Base-by-base conservation (phyloP, 2,797 vertebrate species). In the Phaenicophaeus curvirostris region DNA sequence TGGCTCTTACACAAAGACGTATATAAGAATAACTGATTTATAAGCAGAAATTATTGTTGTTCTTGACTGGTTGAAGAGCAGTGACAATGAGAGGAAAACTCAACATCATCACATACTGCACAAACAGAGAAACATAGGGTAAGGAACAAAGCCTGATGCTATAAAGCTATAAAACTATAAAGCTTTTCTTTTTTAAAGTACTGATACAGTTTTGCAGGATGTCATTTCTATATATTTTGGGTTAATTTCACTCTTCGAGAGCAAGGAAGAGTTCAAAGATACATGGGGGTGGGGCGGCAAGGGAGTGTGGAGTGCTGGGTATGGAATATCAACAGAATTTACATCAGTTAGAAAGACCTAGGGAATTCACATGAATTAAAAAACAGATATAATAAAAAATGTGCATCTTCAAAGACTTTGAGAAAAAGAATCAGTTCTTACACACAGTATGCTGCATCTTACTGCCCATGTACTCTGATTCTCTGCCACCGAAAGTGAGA, bases 231-330 rank as follows among this genome's bases (percentile, higher is more conserved):
- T 85, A 51, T 6, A 61, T 33, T 83, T 65, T 39, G 9, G 14
- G 4, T 51, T 68, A 75, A 75, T 72, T 39, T 5, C 6, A 1
- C 20, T 58, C 19, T 50, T 90, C 2, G 2, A 15, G 59, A 89
- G 42, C 37, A 63, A 44, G 9, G 15, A 83, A 28, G 18, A 72
- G 18, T 30, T 83, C 2, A 71, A 51, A 39, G n/a, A 72, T 3
- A 21, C 1, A 2, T 2, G 2, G 15, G 13, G 14, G 13, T n/a
- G n/a, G 13, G 14, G 13, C 6, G 8, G 46, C 5, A 13, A 1
- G 3, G 6, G 8, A 9, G 15, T 21, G 20, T 46, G 20, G 19
- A 18, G 44, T 46, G 18, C 44, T 17, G 44, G 44, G 46, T 46
- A 46, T 21, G 15, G 5, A 11, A 24, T 28, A 73, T 19, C 27